These are phyloP conservation scores for Conus betulinus DNA, from an alignment of 1,140 invertebrate species.

Conservation along the genomic window DNA sequence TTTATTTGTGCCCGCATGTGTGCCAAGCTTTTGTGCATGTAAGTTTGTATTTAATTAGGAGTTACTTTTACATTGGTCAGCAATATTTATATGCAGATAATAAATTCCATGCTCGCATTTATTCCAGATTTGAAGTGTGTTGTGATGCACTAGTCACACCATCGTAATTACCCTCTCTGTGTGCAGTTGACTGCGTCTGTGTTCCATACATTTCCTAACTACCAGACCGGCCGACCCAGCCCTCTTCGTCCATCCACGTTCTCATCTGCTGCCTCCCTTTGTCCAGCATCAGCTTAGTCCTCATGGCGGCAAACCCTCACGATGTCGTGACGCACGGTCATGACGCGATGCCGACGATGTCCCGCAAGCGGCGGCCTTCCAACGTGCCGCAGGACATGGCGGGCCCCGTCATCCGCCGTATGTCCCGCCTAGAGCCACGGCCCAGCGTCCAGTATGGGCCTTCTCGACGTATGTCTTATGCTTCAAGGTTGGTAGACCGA, in stretches of 20 bases:
- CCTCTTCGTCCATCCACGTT: neutral
- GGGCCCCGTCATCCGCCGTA: slow-evolving; percentile 55
- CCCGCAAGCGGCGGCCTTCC: slow-evolving; percentile 6
- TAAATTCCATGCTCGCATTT: too few relatives aligned
- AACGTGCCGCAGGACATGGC: neutral
- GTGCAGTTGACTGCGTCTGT: neutral
- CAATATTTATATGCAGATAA: too few relatives aligned
- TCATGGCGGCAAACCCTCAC: neutral
- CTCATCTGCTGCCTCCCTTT: neutral
- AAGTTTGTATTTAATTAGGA: neutral
- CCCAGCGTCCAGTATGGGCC: slow-evolving; percentile 56
- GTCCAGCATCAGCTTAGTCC: neutral
- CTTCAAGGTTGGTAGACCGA: slow-evolving; percentile 49
- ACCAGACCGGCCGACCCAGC: neutral
- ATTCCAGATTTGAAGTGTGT: too few relatives aligned
- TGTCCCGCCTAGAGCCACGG: slow-evolving; percentile 56
- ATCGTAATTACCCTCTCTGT: neutral
- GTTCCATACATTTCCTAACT: neutral
- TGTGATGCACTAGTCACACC: too few relatives aligned
- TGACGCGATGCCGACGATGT: neutral
- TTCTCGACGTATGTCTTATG: slow-evolving; percentile 58
- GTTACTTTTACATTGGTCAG: too few relatives aligned
- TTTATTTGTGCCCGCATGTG: neutral
- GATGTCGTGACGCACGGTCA: neutral
- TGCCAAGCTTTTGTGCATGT: neutral